Evolutionary conservation across 2,113 vertebrate species (phyloP).

Genomic region (Thinocorus orbignyianus): DNA sequence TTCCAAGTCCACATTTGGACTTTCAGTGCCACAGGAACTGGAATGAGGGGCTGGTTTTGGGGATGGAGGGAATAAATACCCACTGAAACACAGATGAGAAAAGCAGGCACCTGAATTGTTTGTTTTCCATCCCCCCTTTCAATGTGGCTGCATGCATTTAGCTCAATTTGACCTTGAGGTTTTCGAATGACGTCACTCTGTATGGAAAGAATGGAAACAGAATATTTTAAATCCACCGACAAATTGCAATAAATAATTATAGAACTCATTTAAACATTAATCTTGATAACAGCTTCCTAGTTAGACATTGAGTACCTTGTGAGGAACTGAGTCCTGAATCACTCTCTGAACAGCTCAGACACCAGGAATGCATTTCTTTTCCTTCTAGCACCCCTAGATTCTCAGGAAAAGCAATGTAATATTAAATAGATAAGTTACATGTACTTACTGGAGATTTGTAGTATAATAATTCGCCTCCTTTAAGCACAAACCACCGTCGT

Average conservation of each 20-base stretch:
- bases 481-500: conserved; percentile 96
- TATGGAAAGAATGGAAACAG: conserved; percentile 19
- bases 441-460: conserved; percentile 95
- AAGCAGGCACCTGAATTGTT: conserved; percentile 88
- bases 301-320: background rate
- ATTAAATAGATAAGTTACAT: background rate
- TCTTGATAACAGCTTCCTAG: background rate
- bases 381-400: background rate
- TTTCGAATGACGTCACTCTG: conserved; percentile 96
- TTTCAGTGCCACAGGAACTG: background rate
- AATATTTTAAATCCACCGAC: background rate
- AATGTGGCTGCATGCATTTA: conserved; percentile 88
- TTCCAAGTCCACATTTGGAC: background rate
- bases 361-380: background rate
- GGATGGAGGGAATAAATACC: background rate
- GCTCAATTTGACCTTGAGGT: conserved; percentile 95
- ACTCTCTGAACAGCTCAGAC: background rate
- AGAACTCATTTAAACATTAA: conserved; percentile 22
- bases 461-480: conserved; percentile 95
- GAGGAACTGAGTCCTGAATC: background rate
- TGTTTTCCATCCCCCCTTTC: conserved; percentile 92
- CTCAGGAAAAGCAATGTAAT: background rate
- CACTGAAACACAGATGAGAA: background rate
- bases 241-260: background rate
- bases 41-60: background rate